Base-by-base conservation (phyloP, 2,888 invertebrate genomes). In the Gisinianus flammeolus region DNA sequence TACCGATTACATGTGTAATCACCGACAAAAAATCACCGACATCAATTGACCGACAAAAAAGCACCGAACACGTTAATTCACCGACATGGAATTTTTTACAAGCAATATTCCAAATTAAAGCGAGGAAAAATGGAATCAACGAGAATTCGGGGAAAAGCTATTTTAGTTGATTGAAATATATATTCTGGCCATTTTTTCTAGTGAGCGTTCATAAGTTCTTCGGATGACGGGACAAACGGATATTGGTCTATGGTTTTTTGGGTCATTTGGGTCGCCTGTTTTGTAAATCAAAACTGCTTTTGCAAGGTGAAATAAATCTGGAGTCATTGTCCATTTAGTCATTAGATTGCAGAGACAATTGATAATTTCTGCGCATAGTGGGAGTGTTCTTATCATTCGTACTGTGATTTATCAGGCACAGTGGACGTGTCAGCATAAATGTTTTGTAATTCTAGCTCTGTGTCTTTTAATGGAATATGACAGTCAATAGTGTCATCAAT, bases 201-300 rank as follows among this genome's bases (percentile, higher is more conserved):
- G 10, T 2, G 2, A 16, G 16, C 26, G 52, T 28, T 70, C 70
- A 1, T 24, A 8, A 16, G 54, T 70, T 6, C 70, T 1, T 26
- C 70, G 22, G 33, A 70, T 12, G 4, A 70, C 24, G 6, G 70
- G 54, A 28, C 70, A 70, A 54, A 70, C 28, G 12, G 70, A 70
- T 16, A 70, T 70, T 19, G 70, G 70, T 2, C 70, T 1, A 24
- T 35, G 44, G 30, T 71, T 71, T 3, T 12, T 12, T 2, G 28
- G 30, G 24, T 71, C 71, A 16, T 30, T 71, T 0, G n/a, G 19
- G 30, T 71, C 22, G 1, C 71, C 71, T 28, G 28, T 71, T 28
- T 71, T 71, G n/a, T 5, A 71, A 10, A 71, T 54, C 19, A 71
- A 56, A 3, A 71, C 31, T 19, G 71, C 56, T 2, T 30, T 24